Evolutionary conservation across 1,140 invertebrate genomes (phyloP).

Genomic region (Aphelenchoides fujianensis): DNA sequence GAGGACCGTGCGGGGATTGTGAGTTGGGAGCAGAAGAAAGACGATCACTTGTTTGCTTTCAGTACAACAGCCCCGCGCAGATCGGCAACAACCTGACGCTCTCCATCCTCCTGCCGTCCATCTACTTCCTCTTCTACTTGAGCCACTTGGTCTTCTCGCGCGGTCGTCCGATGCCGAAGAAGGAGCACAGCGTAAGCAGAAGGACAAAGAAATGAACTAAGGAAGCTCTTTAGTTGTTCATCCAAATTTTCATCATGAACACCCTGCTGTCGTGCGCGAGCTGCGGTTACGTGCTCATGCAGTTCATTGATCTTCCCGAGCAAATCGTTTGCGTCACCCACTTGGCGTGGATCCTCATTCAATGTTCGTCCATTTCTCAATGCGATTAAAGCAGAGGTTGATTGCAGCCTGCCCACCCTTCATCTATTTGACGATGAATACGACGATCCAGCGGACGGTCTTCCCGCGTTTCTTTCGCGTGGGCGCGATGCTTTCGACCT

Average conservation of each 20-base stretch:
- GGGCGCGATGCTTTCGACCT: neutral
- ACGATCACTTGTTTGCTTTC: neutral
- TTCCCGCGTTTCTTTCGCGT: neutral
- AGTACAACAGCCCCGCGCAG: neutral
- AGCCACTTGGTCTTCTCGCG: neutral
- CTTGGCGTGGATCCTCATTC: neutral
- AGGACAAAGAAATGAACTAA: neutral
- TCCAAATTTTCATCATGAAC: constrained; percentile 6
- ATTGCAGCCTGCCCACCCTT: neutral
- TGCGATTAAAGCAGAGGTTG: neutral
- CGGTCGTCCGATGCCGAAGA: neutral
- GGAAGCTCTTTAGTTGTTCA: neutral
- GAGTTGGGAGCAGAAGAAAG: neutral
- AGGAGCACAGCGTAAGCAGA: neutral
- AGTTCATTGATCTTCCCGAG: neutral
- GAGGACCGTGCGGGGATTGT: neutral
- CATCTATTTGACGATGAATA: neutral
- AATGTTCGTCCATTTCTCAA: neutral
- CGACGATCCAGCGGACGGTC: neutral
- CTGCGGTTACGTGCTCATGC: neutral
- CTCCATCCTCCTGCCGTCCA: neutral
- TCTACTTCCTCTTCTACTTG: constrained; percentile 8
- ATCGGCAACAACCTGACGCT: constrained; percentile 1
- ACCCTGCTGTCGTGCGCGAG: neutral
- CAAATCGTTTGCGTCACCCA: neutral